Base-by-base conservation (phyloP, 2,888 invertebrate species). In the Melanostoma mellinum region DNA sequence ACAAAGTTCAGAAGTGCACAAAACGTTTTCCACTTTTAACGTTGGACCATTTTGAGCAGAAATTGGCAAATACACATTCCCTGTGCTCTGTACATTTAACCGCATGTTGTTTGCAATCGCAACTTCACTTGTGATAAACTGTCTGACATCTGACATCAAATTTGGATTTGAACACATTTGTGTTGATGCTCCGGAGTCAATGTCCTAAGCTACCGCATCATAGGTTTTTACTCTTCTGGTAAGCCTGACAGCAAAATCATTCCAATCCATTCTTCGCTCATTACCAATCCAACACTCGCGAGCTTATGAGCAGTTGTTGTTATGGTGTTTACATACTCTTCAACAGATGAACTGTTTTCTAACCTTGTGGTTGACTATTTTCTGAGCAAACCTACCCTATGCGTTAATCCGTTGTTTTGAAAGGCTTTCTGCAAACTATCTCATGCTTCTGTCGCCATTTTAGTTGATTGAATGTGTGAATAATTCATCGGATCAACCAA, bases 211-310 rank as follows among this genome's bases (percentile, higher is more conserved):
- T 10, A 6, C 50, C 42, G 38, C n/a, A n/a, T n/a, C n/a, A n/a
- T n/a, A n/a, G n/a, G n/a, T n/a, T n/a, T n/a, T n/a, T n/a, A n/a
- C n/a, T n/a, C n/a, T n/a, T n/a, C n/a, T n/a, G n/a, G n/a, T n/a
- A n/a, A n/a, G 9, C 86, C 87, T 6, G 87, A 87, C 10, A 88
- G 69, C 53, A 88, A 73, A 5, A 89, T 65, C 1, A 87, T 86
- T 32, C 86, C 88, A 6, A 88, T 63, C 87, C 87, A 88, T 10
- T 87, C 79, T 6, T 81, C 68, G 5, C 52, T 38, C 9, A 84
- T 52, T 20, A 20, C 20, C 20, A 20, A 20, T 20, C 20, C 20
- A 20, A 20, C 20, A 20, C 20, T 20, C 20, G 20, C 20, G 20
- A 20, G 20, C 20, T 20, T 20, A 20, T 20, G 20, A 20, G 20